A percentile compares a stretch with the other conserved stretches of the same genome.
These are phyloP conservation scores for Tortricodes alternella DNA, from an alignment of 2,888 invertebrate species.

Conservation along the genomic window DNA sequence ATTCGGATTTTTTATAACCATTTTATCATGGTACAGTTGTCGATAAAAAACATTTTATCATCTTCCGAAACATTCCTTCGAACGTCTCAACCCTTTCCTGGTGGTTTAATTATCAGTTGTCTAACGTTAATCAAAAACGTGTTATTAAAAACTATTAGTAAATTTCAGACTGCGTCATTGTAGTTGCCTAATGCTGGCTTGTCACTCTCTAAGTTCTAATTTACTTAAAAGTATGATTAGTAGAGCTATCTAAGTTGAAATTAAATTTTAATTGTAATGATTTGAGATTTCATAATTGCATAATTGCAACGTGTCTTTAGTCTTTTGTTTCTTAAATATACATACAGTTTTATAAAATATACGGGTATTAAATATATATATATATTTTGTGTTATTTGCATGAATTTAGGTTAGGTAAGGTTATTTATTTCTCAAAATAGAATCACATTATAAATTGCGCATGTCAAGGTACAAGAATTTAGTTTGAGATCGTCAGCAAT, in stretches of 20 bases:
- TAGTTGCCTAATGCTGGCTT: slow-evolving; percentile 52
- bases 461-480: too few relatives aligned
- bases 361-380: too few relatives aligned
- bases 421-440: too few relatives aligned
- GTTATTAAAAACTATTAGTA: slow-evolving; percentile 79
- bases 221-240: slow-evolving; percentile 73
- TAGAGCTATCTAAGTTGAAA: slow-evolving; percentile 37
- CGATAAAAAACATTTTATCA: slow-evolving; percentile 39
- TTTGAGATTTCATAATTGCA: background rate
- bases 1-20: slow-evolving; percentile 39
- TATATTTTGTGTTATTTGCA: too few relatives aligned
- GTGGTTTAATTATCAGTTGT: slow-evolving; percentile 74
- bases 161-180: slow-evolving; percentile 54
- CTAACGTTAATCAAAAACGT: slow-evolving; percentile 64
- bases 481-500: too few relatives aligned
- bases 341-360: too few relatives aligned
- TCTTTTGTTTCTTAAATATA: too few relatives aligned
- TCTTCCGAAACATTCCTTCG: slow-evolving; percentile 31
- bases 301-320: background rate
- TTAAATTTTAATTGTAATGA: slow-evolving; percentile 43
- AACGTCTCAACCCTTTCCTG: slow-evolving; percentile 50
- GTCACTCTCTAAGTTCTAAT: slow-evolving; percentile 63
- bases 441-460: too few relatives aligned
- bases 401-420: too few relatives aligned
- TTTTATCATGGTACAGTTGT: slow-evolving; percentile 26